Percentiles rank a stretch among this genome's conserved stretches.
These are phyloP conservation scores for Microdon myrmicae DNA, from an alignment of 2,888 invertebrate genomes.

Conservation along the genomic window DNA sequence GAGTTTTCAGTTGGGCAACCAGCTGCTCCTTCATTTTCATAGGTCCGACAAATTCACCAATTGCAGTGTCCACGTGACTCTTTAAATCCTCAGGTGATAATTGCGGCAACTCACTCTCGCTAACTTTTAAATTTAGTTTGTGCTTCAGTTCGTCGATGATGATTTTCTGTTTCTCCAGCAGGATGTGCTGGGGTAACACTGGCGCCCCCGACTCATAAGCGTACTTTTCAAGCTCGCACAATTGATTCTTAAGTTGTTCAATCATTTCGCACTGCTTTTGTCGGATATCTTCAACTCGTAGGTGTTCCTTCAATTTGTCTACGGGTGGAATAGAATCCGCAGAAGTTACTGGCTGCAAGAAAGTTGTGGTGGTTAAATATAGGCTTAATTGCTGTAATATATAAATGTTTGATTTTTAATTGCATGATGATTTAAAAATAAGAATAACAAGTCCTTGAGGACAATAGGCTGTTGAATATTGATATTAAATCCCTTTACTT, in stretches of 20 bases:
- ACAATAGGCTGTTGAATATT: no score
- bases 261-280: conserved; percentile 84
- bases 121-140: conserved; percentile 86
- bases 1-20: conserved; percentile 93
- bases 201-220: conserved; percentile 90
- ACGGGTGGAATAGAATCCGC: no score
- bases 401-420: no score
- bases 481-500: no score
- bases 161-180: conserved; percentile 88
- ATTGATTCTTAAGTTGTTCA: conserved; percentile 86
- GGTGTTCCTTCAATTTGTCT: no score
- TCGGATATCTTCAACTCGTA: conserved; percentile 69
- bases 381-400: no score
- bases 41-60: conserved; percentile 91
- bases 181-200: conserved; percentile 77
- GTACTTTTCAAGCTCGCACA: conserved; percentile 84
- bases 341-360: no score
- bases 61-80: conserved; percentile 88
- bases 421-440: no score
- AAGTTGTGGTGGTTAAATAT: no score
- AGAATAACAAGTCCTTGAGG: no score
- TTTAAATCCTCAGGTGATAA: conserved; percentile 85
- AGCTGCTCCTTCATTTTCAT: conserved; percentile 96
- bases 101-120: conserved; percentile 78
- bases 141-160: conserved; percentile 88